Evolutionary conservation across 1,140 invertebrate species (phyloP).

Genomic region (Hormaphis cornu): DNA sequence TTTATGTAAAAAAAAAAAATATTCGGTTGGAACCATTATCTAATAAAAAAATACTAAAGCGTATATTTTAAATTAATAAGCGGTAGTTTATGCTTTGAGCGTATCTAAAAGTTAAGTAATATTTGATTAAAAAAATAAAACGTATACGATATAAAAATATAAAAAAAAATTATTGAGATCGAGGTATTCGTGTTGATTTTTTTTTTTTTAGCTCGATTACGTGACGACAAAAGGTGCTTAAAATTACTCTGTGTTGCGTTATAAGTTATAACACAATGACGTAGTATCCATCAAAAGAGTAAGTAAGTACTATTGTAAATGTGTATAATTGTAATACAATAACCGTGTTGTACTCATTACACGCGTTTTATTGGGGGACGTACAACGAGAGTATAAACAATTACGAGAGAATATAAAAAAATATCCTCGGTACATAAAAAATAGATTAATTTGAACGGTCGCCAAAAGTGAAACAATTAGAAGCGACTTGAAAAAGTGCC

Average conservation of each 20-base stretch:
- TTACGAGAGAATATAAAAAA: constrained; percentile 11
- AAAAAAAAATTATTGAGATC: neutral
- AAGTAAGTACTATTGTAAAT: too few species aligned
- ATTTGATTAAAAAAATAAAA: neutral
- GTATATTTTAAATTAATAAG: neutral
- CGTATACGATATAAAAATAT: neutral
- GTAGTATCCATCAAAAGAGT: too few species aligned
- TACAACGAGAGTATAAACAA: neutral
- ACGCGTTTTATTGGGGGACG: too few species aligned
- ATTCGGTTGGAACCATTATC: neutral
- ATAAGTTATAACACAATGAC: too few species aligned
- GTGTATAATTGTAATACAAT: too few species aligned
- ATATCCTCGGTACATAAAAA: constrained; percentile 15
- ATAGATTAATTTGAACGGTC: neutral
- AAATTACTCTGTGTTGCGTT: too few species aligned
- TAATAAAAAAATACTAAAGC: neutral
- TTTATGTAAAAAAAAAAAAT: neutral
- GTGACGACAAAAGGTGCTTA: neutral
- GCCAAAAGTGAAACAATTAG: constrained; percentile 31
- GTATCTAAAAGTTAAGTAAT: neutral
- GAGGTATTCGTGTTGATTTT: neutral
- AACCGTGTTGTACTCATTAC: too few species aligned
- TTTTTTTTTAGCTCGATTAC: neutral
- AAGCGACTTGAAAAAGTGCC: constrained; percentile 12
- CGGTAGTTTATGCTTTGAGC: neutral